phyloP scores from a whole-genome alignment of 2,113 vertebrate species.

The Dendropsophus ebraccatus region DNA sequence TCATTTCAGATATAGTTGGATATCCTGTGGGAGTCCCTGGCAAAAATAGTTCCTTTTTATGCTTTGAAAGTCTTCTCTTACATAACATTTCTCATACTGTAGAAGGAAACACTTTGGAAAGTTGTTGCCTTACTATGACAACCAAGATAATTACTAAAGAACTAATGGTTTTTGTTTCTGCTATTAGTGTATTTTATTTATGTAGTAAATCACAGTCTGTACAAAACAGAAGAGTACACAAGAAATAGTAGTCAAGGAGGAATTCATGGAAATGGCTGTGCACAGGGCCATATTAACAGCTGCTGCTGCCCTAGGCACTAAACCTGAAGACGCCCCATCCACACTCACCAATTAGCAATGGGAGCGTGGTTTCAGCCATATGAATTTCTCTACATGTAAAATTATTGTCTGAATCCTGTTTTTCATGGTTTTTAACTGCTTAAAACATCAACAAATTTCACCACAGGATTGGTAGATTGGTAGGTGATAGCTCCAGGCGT shows the following conservation, averaged over 20 bases:
- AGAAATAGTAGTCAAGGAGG: neutral
- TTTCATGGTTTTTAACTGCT: no score
- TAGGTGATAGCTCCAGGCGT: no score
- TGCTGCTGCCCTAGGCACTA: no score
- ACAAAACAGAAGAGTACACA: neutral
- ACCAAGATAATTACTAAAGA: neutral
- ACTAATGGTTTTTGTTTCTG: neutral
- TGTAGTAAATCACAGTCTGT: neutral
- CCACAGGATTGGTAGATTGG: no score
- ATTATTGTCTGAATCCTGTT: no score
- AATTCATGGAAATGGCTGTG: neutral
- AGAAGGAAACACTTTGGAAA: neutral
- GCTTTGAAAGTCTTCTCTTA: neutral
- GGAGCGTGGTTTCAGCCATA: no score
- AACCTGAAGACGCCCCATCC: no score
- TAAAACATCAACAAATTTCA: no score
- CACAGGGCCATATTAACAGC: neutral
- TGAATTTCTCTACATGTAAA: no score
- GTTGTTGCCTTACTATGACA: neutral
- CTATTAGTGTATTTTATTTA: no score
- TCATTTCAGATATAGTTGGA: neutral
- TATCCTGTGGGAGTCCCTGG: neutral
- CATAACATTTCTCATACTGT: neutral
- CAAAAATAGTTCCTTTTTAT: neutral
- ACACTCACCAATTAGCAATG: no score